Evolutionary conservation across 1,140 invertebrate species (phyloP), one percentile per base, ranked within the genome.

Genomic region (Calliphora vicina): DNA sequence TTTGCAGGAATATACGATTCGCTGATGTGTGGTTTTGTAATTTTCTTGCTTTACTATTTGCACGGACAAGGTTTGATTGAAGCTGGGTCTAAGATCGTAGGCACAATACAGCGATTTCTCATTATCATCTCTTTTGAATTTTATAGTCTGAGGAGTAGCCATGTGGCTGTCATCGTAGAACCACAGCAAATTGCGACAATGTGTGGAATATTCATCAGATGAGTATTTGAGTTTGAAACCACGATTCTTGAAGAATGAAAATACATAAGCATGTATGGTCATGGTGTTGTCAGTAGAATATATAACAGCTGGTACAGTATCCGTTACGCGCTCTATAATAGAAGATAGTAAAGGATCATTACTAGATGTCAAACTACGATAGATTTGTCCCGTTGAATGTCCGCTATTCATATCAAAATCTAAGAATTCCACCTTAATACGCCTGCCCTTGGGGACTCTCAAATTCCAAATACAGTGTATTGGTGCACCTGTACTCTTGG

Each of bases 381-480:
- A 83, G 83, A 86, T 87, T 1, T 42, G 13, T 1, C 27, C 1
- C 0, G n/a, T 0, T 2, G n/a, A 25, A 2, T 23, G n/a, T 6
- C 17, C 45, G 25, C 20, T 26, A 9, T 87, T 87, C 0, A 88
- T 84, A 81, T 91, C 91, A 13, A 91, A 88, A 86, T 95, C 94
- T 0, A 93, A 84, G 35, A 96, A 89, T 35, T 93, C 91, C 0
- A 95, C 86, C 25, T 87, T 91, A 0, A 95, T 91, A 81, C 94
- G 91, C 80, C 91, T 91, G 0, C 93, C 95, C 87, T 93, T 89
- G 2, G 94, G 94, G 12, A 94, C 94, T 61, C 86, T 91, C 15
- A 97, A 94, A 67, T 82, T 89, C 96, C 96, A 97, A n/a, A 91
- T 87, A 86, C 96, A 97, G 85, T 91, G 91, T 61, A 85, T 83